phyloP scores from a whole-genome alignment of 2,888 invertebrate species.

The Nomada ruficornis region DNA sequence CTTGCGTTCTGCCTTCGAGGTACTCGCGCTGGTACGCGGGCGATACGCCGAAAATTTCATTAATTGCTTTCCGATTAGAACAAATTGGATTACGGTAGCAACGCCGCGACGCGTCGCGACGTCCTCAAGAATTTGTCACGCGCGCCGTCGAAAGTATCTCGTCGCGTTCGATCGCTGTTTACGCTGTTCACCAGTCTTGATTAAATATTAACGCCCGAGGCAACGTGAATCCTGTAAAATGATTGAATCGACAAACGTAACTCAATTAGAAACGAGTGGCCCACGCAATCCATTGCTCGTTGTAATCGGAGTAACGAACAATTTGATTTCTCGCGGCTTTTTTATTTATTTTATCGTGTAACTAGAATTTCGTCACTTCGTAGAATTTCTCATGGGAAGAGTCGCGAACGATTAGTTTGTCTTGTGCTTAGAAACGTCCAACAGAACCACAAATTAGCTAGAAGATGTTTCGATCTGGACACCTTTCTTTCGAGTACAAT shows the following conservation, averaged over 20 bases:
- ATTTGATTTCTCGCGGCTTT: not conserved
- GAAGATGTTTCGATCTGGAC: conserved; percentile 55
- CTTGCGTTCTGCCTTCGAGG: not conserved
- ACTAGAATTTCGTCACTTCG: not conserved
- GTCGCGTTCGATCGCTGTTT: not conserved
- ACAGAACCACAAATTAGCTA: conserved; percentile 50
- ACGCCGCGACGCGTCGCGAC: no score
- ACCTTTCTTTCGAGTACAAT: not conserved
- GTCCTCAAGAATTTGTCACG: not conserved
- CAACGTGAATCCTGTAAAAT: not conserved
- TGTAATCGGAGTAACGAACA: not conserved
- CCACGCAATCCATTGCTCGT: not conserved
- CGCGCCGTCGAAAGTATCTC: not conserved
- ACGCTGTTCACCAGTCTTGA: not conserved
- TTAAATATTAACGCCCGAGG: not conserved
- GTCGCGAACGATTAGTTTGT: conserved; percentile 71
- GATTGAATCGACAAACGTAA: not conserved
- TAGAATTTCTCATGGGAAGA: conserved; percentile 19
- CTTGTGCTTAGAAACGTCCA: conserved; percentile 66
- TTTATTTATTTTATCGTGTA: no score
- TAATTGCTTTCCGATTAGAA: conserved; percentile 20
- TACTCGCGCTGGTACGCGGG: not conserved
- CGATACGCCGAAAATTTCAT: conserved; percentile 16
- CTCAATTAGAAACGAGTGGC: not conserved
- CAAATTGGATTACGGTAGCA: not conserved